phyloP scores from a whole-genome alignment of 1,140 invertebrate genomes.

The Bombus pascuorum region DNA sequence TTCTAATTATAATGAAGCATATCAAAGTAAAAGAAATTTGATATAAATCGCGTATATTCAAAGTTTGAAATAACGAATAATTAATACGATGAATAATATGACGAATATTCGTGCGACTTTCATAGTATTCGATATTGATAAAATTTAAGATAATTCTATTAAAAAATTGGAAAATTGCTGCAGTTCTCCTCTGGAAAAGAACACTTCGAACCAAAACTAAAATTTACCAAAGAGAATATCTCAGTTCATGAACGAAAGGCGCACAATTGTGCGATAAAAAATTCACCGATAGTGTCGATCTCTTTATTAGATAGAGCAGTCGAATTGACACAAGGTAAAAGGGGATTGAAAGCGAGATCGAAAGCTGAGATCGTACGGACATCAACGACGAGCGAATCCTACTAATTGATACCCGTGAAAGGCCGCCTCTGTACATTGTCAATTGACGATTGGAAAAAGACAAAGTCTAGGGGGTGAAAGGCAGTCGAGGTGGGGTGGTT shows the following conservation, averaged over 20 bases:
- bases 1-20: no score
- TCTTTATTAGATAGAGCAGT: conserved; percentile 5
- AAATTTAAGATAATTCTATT: no score
- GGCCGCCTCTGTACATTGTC: conserved; percentile 66
- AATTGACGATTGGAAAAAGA: conserved; percentile 41
- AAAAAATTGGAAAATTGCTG: neutral
- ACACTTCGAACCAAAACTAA: neutral
- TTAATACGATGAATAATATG: no score
- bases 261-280: neutral
- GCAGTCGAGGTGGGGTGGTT: conserved; percentile 10
- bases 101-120: no score
- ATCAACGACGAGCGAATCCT: conserved; percentile 38
- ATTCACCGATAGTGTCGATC: neutral
- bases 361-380: conserved; percentile 39
- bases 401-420: conserved; percentile 70
- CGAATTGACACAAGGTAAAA: neutral
- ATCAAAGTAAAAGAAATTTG: no score
- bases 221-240: neutral
- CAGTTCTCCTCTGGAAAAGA: neutral
- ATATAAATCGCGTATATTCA: no score
- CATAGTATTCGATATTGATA: no score
- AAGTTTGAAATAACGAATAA: no score
- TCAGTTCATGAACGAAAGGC: neutral
- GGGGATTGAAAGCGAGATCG: conserved; percentile 5
- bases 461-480: conserved; percentile 24